Percentiles rank a stretch among this genome's conserved stretches.
Conservation (phyloP, 2,797 vertebrate species). For the Acrocephalus scirpaceus region DNA sequence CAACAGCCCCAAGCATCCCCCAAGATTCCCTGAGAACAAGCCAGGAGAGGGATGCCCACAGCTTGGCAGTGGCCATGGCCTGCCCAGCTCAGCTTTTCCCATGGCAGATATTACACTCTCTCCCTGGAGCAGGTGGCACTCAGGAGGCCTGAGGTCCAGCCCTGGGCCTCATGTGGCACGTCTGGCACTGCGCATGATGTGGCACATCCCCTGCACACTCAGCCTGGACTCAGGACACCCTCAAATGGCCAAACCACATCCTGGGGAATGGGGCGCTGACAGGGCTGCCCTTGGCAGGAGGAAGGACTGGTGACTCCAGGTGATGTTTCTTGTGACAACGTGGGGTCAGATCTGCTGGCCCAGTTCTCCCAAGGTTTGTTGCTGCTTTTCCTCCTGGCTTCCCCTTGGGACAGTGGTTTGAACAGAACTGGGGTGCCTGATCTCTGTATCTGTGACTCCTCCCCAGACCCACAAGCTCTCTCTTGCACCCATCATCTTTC, state of each 20-base stretch:
- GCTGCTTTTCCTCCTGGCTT: not conserved
- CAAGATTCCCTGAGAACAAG: not conserved
- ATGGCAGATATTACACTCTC: not conserved
- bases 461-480: not conserved
- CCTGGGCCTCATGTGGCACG: accelerated
- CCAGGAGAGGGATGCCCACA: accelerated
- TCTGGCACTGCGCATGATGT: accelerated
- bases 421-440: not conserved
- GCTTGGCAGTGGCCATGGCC: not conserved
- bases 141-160: not conserved
- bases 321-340: accelerated
- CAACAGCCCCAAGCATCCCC: not conserved
- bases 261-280: accelerated
- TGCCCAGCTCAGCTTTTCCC: not conserved
- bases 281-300: not conserved
- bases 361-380: not conserved
- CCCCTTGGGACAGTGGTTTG: accelerated
- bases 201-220: not conserved
- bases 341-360: not conserved
- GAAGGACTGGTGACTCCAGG: not conserved
- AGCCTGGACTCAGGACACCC: not conserved
- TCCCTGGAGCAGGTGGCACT: accelerated
- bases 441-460: not conserved
- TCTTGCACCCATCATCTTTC: not conserved
- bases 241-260: not conserved